Evolutionary conservation across 2,113 vertebrate genomes (phyloP).

Genomic region (Cyanistes caeruleus): DNA sequence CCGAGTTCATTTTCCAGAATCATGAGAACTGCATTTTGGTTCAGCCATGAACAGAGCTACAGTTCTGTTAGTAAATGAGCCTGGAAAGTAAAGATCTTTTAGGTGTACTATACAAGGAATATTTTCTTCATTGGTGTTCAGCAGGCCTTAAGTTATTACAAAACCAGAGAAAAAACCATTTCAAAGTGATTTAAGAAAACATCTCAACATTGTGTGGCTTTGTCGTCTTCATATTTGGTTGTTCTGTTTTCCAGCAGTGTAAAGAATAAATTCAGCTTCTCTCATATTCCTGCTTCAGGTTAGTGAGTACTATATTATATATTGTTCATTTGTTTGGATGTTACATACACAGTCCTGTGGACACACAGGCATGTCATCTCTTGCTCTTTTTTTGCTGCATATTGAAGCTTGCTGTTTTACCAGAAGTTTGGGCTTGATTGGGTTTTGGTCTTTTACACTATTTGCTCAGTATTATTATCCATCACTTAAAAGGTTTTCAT

Average conservation of each 20-base stretch:
- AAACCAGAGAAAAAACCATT: neutral
- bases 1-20: neutral
- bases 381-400: neutral
- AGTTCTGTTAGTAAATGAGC: neutral
- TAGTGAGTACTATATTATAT: neutral
- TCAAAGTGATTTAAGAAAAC: neutral
- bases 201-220: neutral
- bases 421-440: neutral
- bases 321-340: neutral
- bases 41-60: neutral
- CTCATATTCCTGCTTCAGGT: neutral
- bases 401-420: neutral
- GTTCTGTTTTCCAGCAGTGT: neutral
- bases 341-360: neutral
- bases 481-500: neutral
- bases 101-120: neutral
- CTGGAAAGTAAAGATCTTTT: neutral
- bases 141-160: neutral
- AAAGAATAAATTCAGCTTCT: neutral
- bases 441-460: neutral
- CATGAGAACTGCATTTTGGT: neutral
- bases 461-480: neutral
- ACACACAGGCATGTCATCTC: rapidly evolving
- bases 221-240: neutral
- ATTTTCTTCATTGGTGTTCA: neutral